These are phyloP conservation scores for Cyphomyrus plagiostoma DNA, from an alignment of 2,113 vertebrate genomes.

Conservation along the genomic window DNA sequence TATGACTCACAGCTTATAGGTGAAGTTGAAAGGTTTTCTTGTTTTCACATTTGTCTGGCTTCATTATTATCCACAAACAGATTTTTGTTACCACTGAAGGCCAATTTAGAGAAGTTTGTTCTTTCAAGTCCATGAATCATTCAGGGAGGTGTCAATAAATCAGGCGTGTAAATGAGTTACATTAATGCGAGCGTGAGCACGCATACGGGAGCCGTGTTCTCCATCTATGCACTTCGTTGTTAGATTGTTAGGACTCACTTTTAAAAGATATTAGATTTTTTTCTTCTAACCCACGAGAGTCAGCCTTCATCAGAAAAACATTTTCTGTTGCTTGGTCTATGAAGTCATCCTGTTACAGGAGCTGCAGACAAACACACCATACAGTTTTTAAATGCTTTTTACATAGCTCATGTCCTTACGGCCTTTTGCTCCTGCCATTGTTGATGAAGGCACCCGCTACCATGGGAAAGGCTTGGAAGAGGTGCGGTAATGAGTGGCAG, in stretches of 20 bases:
- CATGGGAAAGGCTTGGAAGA: conserved; percentile 37
- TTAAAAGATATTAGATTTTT: neutral
- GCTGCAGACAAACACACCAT: neutral
- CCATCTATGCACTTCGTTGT: conserved; percentile 20
- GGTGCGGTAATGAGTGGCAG: conserved; percentile 63
- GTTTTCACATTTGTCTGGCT: neutral
- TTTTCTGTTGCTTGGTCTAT: neutral
- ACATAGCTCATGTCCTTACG: neutral
- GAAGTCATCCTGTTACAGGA: neutral
- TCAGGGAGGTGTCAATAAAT: conserved; percentile 57
- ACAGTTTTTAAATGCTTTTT: neutral
- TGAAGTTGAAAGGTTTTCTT: neutral
- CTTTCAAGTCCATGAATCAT: conserved; percentile 48
- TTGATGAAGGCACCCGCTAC: neutral
- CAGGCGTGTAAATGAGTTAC: conserved; percentile 55
- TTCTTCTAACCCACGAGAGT: neutral
- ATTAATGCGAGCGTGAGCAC: conserved; percentile 46
- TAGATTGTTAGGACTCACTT: neutral
- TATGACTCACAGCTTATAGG: neutral
- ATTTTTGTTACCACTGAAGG: conserved; percentile 36
- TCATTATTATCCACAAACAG: neutral
- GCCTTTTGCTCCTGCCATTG: conserved; percentile 36
- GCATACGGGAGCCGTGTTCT: conserved; percentile 22
- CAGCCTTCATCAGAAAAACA: neutral
- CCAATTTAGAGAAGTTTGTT: conserved; percentile 33